Evolutionary conservation across 2,888 invertebrate genomes (phyloP).

Genomic region (Perdita meconis): DNA sequence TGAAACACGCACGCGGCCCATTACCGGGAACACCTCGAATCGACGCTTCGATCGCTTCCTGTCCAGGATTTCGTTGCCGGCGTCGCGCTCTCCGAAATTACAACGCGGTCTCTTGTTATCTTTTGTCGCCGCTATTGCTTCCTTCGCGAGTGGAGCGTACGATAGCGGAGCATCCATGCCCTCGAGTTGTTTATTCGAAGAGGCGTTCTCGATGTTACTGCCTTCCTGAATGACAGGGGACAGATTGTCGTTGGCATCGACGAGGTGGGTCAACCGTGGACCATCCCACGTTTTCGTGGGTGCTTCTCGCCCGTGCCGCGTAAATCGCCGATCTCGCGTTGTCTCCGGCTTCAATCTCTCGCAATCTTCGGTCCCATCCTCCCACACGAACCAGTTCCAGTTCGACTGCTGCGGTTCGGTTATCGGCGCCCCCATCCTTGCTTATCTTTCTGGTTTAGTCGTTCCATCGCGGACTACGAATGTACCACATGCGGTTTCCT

Average conservation of each 20-base stretch:
- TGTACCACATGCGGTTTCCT: not conserved
- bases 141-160: not conserved
- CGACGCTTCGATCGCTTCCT: constrained; percentile 30
- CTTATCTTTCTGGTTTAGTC: constrained; percentile 30
- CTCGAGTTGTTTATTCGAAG: not conserved
- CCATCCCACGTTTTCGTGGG: constrained; percentile 32
- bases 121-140: not conserved
- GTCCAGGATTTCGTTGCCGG: constrained; percentile 9
- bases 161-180: not conserved
- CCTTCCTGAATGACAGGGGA: not conserved
- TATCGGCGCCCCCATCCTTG: constrained; percentile 41
- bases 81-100: not conserved
- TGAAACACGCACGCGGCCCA: constrained; percentile 80
- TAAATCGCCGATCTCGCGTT: constrained; percentile 23
- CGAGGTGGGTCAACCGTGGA: not conserved
- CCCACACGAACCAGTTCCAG: constrained; percentile 53
- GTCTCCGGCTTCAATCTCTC: constrained; percentile 33
- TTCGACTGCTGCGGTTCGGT: constrained; percentile 20
- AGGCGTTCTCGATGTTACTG: no score
- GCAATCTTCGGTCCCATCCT: constrained; percentile 34
- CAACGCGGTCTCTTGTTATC: not conserved
- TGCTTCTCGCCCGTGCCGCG: constrained; percentile 18
- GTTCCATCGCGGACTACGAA: constrained; percentile 8
- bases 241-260: not conserved
- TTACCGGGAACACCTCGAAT: constrained; percentile 79